phyloP scores from a whole-genome alignment of 2,888 invertebrate species.

The Stenichneumon culpator region DNA sequence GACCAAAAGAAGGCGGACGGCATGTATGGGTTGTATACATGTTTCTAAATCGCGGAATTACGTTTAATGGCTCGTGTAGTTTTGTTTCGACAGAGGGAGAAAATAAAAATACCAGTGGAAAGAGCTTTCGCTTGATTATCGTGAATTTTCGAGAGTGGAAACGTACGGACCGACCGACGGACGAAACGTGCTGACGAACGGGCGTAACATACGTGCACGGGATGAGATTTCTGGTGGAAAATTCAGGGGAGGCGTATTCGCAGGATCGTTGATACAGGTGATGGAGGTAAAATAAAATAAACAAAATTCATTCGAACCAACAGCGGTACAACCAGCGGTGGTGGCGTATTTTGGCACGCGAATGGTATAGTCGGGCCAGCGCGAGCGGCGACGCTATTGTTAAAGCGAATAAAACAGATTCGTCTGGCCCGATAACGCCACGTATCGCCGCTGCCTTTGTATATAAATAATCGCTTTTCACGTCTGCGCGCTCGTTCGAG shows the following conservation, averaged over 20 bases:
- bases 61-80: slow-evolving; percentile 37
- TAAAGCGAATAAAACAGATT: slow-evolving; percentile 67
- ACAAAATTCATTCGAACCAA: slow-evolving; percentile 37
- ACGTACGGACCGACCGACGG: not conserved
- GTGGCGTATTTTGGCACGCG: slow-evolving; percentile 61
- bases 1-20: not conserved
- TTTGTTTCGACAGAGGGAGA: slow-evolving; percentile 9
- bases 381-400: slow-evolving; percentile 66
- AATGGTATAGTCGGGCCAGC: slow-evolving; percentile 19
- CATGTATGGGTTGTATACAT: slow-evolving; percentile 30
- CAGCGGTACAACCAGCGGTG: not conserved
- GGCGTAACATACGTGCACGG: not conserved
- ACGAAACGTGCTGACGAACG: slow-evolving; percentile 22
- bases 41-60: slow-evolving; percentile 50
- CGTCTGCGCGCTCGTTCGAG: slow-evolving; percentile 52
- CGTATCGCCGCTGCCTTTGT: slow-evolving; percentile 65
- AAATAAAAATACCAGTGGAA: not conserved
- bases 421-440: slow-evolving; percentile 60
- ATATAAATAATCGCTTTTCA: slow-evolving; percentile 63
- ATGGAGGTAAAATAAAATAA: slow-evolving; percentile 36
- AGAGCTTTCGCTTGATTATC: slow-evolving; percentile 56
- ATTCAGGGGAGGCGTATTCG: slow-evolving; percentile 26
- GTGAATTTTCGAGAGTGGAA: slow-evolving; percentile 52
- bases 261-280: slow-evolving; percentile 41
- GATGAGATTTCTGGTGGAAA: slow-evolving; percentile 18